Conservation (phyloP, 53 echinoderm and acorn worm genomes). For the Henricia sp. region DNA sequence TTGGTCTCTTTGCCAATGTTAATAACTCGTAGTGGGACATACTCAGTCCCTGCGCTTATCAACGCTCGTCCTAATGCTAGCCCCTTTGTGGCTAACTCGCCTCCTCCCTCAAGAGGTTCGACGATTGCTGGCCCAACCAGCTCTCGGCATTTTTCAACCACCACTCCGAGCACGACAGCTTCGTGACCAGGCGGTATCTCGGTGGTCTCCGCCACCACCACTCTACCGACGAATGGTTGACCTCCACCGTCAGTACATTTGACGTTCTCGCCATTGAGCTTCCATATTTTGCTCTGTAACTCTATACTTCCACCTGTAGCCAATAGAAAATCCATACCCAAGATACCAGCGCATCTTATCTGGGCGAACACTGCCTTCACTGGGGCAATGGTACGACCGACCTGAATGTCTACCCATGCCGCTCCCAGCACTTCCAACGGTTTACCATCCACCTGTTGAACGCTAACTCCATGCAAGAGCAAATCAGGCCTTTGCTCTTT, state of each 20-base stretch:
- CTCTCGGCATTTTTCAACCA: neutral
- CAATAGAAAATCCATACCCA: conserved; percentile 49
- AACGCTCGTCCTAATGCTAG: conserved; percentile 28
- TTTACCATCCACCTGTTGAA: conserved; percentile 61
- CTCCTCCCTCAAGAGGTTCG: conserved; percentile 22
- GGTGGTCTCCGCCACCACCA: conserved; percentile 24
- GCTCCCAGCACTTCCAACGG: conserved; percentile 37
- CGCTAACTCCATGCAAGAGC: neutral
- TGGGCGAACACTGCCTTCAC: conserved; percentile 60
- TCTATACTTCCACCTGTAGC: neutral
- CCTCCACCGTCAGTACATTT: conserved; percentile 3
- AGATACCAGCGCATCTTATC: conserved; percentile 16
- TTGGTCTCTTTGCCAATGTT: conserved; percentile 15
- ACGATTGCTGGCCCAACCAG: conserved; percentile 12
- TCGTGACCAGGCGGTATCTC: conserved; percentile 37
- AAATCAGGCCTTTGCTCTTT: conserved; percentile 32
- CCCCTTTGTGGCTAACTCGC: conserved; percentile 23
- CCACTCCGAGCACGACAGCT: conserved; percentile 10
- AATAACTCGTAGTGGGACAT: conserved; percentile 17
- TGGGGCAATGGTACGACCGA: conserved; percentile 33
- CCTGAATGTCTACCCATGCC: conserved; percentile 45
- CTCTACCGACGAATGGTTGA: conserved; percentile 2
- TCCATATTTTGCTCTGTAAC: conserved; percentile 23
- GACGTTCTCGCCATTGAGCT: conserved; percentile 8
- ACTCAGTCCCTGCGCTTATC: conserved; percentile 12